Conservation (phyloP, 1,140 invertebrate species). For the Tetraneura akinire region DNA sequence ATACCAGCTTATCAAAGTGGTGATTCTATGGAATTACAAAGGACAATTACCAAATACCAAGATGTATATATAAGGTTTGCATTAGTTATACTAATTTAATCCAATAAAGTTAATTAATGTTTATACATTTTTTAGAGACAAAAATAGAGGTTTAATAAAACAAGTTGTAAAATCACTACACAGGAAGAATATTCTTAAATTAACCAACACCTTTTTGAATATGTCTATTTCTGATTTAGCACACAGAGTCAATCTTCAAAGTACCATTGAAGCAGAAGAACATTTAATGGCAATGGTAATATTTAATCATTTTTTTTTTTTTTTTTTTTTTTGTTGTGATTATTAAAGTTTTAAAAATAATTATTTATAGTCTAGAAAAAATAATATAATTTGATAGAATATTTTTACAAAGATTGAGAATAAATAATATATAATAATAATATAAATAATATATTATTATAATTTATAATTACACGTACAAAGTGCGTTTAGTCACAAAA, state of each 20-base stretch:
- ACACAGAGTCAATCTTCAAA: conserved; percentile 80
- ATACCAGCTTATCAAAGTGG: conserved; percentile 79
- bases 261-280: conserved; percentile 85
- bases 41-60: conserved; percentile 74
- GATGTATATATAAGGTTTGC: conserved; percentile 70
- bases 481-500: too few species aligned
- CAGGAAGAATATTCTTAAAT: conserved; percentile 94
- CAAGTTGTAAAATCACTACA: conserved; percentile 86
- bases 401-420: too few species aligned
- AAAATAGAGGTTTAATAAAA: conserved; percentile 78
- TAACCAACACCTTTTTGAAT: conserved; percentile 97
- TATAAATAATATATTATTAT: too few species aligned
- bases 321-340: too few species aligned
- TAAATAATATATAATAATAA: too few species aligned
- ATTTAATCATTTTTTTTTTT: neutral
- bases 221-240: conserved; percentile 92
- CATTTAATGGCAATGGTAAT: conserved; percentile 92
- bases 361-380: too few species aligned
- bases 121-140: conserved; percentile 66
- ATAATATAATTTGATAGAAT: too few species aligned
- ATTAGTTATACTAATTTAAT: neutral
- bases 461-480: too few species aligned
- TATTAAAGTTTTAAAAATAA: too few species aligned
- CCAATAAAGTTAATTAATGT: neutral
- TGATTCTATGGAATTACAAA: conserved; percentile 72